Base-by-base conservation (phyloP, 1,140 invertebrate genomes). In the Eumaeus atala region DNA sequence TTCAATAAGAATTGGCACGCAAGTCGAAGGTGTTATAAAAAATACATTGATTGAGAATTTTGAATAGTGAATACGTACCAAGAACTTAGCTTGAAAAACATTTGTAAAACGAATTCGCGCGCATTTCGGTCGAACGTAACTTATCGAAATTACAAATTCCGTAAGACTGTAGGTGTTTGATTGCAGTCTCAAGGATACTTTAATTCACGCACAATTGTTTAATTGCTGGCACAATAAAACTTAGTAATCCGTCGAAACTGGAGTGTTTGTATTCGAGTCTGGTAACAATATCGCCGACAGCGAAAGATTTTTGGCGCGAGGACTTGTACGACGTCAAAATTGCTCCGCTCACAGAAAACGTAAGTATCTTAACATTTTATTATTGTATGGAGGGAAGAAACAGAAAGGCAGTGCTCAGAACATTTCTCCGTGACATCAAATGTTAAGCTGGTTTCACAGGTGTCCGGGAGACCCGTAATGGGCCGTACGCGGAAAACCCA, bases 271-370 rank as follows among this genome's bases (percentile, higher is more conserved):
- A 69, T 47, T 57, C 58, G 8, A 70, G 61, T 42, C 53, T 75
- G 42, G 67, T 77, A 54, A 73, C 70, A 6, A 75, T 77, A 57
- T 67, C 80, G 35, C 77, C 77, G 1, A 61, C 57, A 16, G 71
- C 61, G 14, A 76, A 68, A 51, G 68, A 84, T 17, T 84, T 84
- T 58, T 60, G 80, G 54, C 67, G 72, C 56, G 73, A 79, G 38
- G 79, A 77, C 51, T 48, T 67, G 7, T 74, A 77, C 69, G 66
- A 68, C 51, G 67, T 55, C 77, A 83, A 71, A 62, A 83, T 83
- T 75, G 72, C 79, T 58, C 81, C 81, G 0, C 55, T 85, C 59
- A 81, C 76, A 48, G 81, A 84, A 50, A 66, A 58, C 58, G 78
- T 84, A 62, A 81, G 81, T 79, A 50, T 33, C 37, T 48, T 56